phyloP scores from a whole-genome alignment of 2,888 invertebrate genomes.

The Hetaerina titia region DNA sequence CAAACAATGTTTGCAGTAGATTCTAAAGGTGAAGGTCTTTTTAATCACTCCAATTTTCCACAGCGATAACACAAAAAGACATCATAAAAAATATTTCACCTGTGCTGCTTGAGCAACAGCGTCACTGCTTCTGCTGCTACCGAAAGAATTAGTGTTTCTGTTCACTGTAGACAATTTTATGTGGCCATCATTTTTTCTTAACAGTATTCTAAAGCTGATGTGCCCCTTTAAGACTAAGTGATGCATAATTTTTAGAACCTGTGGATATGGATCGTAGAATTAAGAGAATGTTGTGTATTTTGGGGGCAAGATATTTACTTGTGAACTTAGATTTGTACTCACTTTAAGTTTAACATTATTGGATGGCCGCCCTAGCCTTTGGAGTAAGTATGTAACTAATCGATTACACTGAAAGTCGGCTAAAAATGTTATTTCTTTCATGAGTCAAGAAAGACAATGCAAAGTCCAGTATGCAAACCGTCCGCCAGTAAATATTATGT shows the following conservation, averaged over 20 bases:
- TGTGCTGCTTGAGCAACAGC: slow-evolving; percentile 40
- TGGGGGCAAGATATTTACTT: background rate
- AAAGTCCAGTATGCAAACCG: no score
- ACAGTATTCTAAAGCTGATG: slow-evolving; percentile 68
- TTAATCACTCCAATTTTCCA: background rate
- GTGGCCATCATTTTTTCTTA: slow-evolving; percentile 70
- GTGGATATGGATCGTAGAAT: background rate
- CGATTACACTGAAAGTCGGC: slow-evolving; percentile 69
- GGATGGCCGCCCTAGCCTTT: slow-evolving; percentile 70
- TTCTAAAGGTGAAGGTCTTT: slow-evolving; percentile 64
- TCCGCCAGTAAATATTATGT: no score
- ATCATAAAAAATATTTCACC: background rate
- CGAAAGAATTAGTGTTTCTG: slow-evolving; percentile 69
- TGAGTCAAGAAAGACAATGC: background rate
- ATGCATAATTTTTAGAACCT: slow-evolving; percentile 71
- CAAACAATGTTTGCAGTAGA: slow-evolving; percentile 69
- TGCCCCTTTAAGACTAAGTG: slow-evolving; percentile 70
- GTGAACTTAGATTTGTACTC: background rate
- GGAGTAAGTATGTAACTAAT: slow-evolving; percentile 70
- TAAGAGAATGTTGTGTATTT: background rate
- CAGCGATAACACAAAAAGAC: background rate
- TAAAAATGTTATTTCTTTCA: slow-evolving; percentile 67
- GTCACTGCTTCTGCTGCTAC: slow-evolving; percentile 59
- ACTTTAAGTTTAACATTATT: slow-evolving; percentile 71
- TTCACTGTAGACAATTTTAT: slow-evolving; percentile 70